phyloP scores from a whole-genome alignment of 1,140 invertebrate species.

The Euborellia annulipes region DNA sequence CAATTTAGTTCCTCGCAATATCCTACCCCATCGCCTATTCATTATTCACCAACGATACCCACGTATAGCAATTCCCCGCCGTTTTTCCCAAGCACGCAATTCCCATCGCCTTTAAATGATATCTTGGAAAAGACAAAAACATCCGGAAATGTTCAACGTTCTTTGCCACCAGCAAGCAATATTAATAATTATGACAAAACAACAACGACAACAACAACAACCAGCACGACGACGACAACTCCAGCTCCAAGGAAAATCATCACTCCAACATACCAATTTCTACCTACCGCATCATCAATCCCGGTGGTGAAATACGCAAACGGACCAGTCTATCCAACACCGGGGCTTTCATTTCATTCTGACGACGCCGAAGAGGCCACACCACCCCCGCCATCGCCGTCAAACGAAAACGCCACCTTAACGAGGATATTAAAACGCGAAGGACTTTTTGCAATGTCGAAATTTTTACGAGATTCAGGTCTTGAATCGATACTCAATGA shows the following conservation, averaged over 20 bases:
- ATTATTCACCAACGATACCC: not conserved
- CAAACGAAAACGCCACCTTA: slow-evolving; percentile 2
- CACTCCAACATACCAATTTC: too few species aligned
- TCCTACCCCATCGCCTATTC: not conserved
- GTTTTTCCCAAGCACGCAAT: not conserved
- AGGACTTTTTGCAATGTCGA: slow-evolving; percentile 63
- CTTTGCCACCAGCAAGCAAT: not conserved
- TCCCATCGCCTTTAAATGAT: not conserved
- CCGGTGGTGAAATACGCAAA: too few species aligned
- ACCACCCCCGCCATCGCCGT: too few species aligned
- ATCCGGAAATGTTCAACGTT: not conserved
- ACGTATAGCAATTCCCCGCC: too few species aligned
- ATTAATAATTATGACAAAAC: too few species aligned
- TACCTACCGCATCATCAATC: too few species aligned
- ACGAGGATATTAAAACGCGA: slow-evolving; percentile 47
- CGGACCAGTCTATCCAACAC: too few species aligned
- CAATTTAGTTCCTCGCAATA: not conserved
- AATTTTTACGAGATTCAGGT: slow-evolving; percentile 62
- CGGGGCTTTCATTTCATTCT: too few species aligned
- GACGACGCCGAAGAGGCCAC: too few species aligned
- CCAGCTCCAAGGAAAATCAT: too few species aligned
- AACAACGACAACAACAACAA: too few species aligned
- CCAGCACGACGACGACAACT: too few species aligned
- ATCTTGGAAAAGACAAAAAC: not conserved
- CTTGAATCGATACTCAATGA: slow-evolving; percentile 65